These are phyloP conservation scores for Strigamia maritima DNA, from an alignment of 2,888 invertebrate genomes.

Conservation along the genomic window DNA sequence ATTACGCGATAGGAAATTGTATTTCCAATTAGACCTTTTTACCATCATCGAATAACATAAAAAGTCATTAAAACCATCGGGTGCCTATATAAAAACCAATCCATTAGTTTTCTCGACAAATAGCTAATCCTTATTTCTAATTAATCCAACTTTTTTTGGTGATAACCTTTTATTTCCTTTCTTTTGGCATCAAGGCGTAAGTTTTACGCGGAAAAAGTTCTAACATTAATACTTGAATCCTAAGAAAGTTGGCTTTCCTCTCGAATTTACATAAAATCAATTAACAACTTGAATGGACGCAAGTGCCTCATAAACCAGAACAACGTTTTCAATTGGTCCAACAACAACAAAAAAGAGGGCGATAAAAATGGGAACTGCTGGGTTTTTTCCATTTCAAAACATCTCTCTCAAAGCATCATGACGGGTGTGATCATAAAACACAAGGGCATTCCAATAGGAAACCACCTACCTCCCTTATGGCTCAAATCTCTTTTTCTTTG, in stretches of 20 bases:
- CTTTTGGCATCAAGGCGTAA: neutral
- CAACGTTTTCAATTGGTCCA: conserved; percentile 29
- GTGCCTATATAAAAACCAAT: conserved; percentile 2
- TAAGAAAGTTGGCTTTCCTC: neutral
- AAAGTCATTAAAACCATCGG: neutral
- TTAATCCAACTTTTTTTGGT: conserved; percentile 15
- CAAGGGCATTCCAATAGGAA: conserved; percentile 27
- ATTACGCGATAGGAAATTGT: neutral
- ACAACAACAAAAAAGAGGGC: conserved; percentile 10
- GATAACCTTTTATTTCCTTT: conserved; percentile 14
- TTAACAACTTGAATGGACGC: conserved; percentile 27
- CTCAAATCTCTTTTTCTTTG: conserved; percentile 15
- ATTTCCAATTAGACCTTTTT: neutral
- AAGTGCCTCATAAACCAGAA: conserved; percentile 16
- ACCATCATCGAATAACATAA: neutral
- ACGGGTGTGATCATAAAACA: conserved; percentile 27
- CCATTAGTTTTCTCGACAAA: neutral
- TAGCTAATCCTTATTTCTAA: neutral
- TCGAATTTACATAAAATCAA: conserved; percentile 21
- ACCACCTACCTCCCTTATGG: conserved; percentile 27
- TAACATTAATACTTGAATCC: neutral
- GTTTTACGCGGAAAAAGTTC: neutral
- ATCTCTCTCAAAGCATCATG: conserved; percentile 1
- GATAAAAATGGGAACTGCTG: conserved; percentile 18
- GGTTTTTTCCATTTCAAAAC: conserved; percentile 24